Base-by-base conservation (phyloP, 2,113 vertebrate species). In the Pygoscelis antarcticus region DNA sequence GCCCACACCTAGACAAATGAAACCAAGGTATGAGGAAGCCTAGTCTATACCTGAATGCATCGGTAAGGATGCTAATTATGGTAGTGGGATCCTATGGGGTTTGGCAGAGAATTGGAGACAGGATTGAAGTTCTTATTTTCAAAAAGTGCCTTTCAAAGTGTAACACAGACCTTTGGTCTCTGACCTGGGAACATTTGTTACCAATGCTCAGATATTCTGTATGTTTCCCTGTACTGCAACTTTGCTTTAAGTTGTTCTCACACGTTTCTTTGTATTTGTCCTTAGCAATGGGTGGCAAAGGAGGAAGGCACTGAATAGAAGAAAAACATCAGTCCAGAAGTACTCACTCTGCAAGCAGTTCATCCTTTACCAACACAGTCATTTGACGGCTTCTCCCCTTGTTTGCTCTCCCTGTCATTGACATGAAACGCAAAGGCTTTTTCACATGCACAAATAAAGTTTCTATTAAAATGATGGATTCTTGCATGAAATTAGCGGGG, bases 271-370 rank as follows among this genome's bases (percentile, higher is more conserved):
- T 70, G 11, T 64, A 25, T 90, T 91, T 94, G n/a, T 83, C 49
- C 34, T 77, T 61, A 97, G 97, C 95, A 3, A 97, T 52, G 94
- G 97, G 93, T 14, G 95, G 95, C 54, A 97, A 97, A 90, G 95
- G 96, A 91, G 91, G 95, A 87, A 96, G 21, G 32, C 68, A 0
- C 60, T 97, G 75, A 96, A 64, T 0, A 40, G 64, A 83, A 90
- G 83, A 58, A 69, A 60, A 96, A 10, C 46, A 15, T 17, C 9
- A 7, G 10, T 54, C 58, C 1, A 0, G 20, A 71, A 79, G 10
- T 10, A 65, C 23, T 51, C 22, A 5, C 46, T 32, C 89, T 74
- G 17, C 40, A 80, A 74, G 23, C 13, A 4, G 9, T 18, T 89
- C 29, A 23, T 55, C 54, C 46, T 58, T 80, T 44, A 46, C 30